Evolutionary conservation across 2,888 invertebrate species (phyloP).

Genomic region (Amblyjoppa fuscipennis): DNA sequence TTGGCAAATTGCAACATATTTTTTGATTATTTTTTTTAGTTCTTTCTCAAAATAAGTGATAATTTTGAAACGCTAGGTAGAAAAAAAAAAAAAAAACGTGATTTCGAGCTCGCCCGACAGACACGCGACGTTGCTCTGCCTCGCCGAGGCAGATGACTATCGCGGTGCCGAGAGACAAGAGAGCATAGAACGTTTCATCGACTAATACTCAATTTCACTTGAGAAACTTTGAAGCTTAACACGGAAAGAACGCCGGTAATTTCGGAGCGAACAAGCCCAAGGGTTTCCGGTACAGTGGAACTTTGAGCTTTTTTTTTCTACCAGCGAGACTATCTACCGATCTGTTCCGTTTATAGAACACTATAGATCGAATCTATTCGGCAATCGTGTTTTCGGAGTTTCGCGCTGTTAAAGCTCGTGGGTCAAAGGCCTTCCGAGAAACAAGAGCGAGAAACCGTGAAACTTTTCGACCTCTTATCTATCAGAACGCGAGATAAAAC

Average conservation of each 20-base stretch:
- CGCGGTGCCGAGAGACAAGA: neutral
- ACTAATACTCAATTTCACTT: conserved; percentile 54
- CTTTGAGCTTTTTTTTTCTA: conserved; percentile 17
- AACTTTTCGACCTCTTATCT: conserved; percentile 36
- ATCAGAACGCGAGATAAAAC: neutral
- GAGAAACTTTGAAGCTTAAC: conserved; percentile 45
- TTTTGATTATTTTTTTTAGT: neutral
- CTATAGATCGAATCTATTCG: conserved; percentile 27
- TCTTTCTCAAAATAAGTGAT: neutral
- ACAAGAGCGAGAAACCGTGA: neutral
- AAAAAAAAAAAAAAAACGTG: neutral
- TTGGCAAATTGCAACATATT: neutral
- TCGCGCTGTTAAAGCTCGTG: neutral
- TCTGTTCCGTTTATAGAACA: neutral
- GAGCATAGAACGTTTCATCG: neutral
- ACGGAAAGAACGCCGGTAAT: conserved; percentile 56
- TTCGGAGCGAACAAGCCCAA: conserved; percentile 44
- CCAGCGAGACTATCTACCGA: neutral
- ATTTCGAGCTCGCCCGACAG: neutral
- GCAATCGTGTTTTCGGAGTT: conserved; percentile 7
- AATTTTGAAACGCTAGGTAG: neutral
- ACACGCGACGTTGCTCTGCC: neutral
- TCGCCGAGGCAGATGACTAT: neutral
- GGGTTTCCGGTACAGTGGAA: conserved; percentile 49
- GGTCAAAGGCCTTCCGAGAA: conserved; percentile 13